Conservation (phyloP, 1,140 invertebrate genomes). For the Hyphantria cunea region DNA sequence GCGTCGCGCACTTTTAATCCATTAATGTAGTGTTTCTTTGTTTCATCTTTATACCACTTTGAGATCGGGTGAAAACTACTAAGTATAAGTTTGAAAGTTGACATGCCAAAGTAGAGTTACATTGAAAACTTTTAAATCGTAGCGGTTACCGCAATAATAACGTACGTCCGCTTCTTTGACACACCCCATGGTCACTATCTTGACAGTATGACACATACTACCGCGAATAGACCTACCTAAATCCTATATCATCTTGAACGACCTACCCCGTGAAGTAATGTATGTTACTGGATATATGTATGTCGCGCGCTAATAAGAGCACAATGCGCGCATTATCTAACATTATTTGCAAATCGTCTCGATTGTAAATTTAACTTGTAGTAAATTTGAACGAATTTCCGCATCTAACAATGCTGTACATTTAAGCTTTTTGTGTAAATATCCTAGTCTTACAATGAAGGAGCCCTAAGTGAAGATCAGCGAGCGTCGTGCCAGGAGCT, state of each 20-base stretch:
- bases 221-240: slow-evolving; percentile 21
- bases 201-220: slow-evolving; percentile 56
- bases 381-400: slow-evolving; percentile 69
- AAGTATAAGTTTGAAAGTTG: slow-evolving; percentile 59
- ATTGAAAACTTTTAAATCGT: slow-evolving; percentile 65
- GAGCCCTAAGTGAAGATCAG: slow-evolving; percentile 45
- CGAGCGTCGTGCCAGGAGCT: slow-evolving; percentile 48
- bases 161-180: slow-evolving; percentile 58
- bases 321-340: slow-evolving; percentile 49
- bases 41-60: slow-evolving; percentile 73
- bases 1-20: slow-evolving; percentile 79
- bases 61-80: slow-evolving; percentile 81
- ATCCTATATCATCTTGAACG: slow-evolving; percentile 30
- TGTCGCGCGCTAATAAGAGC: slow-evolving; percentile 34
- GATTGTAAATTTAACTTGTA: slow-evolving; percentile 69
- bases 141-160: slow-evolving; percentile 75
- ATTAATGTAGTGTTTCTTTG: slow-evolving; percentile 81
- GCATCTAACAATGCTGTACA: slow-evolving; percentile 80
- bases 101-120: slow-evolving; percentile 62
- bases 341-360: slow-evolving; percentile 50
- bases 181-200: slow-evolving; percentile 50
- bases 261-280: slow-evolving; percentile 24
- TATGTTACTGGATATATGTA: slow-evolving; percentile 10
- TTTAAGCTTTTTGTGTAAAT: slow-evolving; percentile 80
- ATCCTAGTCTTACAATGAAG: slow-evolving; percentile 53